These are phyloP conservation scores for Atractosteus spatula DNA, from an alignment of 2,113 vertebrate species.

Conservation along the genomic window DNA sequence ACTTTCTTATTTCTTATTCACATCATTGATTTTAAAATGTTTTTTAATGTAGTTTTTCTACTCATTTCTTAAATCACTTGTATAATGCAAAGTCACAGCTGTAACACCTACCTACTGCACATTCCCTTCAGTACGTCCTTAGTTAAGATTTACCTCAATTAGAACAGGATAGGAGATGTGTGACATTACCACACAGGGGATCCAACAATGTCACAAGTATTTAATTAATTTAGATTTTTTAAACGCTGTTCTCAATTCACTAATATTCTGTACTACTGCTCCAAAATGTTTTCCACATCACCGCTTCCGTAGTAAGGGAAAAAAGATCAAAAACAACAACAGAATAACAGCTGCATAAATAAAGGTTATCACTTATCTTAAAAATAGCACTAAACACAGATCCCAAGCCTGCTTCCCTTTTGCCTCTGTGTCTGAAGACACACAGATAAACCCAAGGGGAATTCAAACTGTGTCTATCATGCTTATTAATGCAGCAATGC, in stretches of 20 bases:
- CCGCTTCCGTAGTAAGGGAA: neutral
- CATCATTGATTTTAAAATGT: no score
- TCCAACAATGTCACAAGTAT: neutral
- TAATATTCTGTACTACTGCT: neutral
- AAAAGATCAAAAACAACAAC: neutral
- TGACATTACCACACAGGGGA: conserved; percentile 1
- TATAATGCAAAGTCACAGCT: no score
- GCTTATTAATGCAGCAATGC: neutral
- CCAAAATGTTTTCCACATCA: neutral
- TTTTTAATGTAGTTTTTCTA: no score
- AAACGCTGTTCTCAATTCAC: neutral
- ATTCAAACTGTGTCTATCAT: neutral
- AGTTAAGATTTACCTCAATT: no score
- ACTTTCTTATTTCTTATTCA: no score
- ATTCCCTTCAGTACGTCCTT: no score
- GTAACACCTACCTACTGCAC: no score
- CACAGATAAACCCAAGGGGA: neutral
- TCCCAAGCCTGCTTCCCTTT: neutral
- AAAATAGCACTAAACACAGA: neutral
- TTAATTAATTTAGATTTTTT: neutral
- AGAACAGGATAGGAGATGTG: neutral
- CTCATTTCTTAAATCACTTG: no score
- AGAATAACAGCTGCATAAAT: neutral
- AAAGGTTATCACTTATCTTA: neutral
- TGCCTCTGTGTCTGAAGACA: neutral